Percentiles rank a stretch among this genome's conserved stretches.
These are phyloP conservation scores for Drosophila niveifrons DNA, from an alignment of 2,888 invertebrate genomes.

Conservation along the genomic window DNA sequence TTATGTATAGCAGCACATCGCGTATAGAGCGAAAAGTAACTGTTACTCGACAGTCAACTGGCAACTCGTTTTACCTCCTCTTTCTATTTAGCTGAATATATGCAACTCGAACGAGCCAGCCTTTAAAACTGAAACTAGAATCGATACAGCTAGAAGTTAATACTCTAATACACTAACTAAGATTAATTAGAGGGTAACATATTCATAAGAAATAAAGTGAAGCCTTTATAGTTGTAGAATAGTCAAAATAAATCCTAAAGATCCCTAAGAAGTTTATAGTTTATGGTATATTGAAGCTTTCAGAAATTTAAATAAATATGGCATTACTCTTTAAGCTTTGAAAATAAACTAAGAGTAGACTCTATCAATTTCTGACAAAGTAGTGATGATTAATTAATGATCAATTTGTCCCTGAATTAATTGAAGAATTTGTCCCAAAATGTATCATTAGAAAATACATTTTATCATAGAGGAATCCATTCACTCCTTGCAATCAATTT, in stretches of 20 bases:
- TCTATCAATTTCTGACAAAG: not conserved
- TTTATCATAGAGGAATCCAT: no score
- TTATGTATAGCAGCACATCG: conserved; percentile 21
- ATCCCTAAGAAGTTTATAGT: no score
- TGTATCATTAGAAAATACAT: no score
- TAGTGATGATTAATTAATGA: not conserved
- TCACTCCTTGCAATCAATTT: no score
- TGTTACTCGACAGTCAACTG: conserved; percentile 65
- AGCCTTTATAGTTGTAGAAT: no score
- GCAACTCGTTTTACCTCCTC: conserved; percentile 76
- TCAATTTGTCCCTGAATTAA: not conserved
- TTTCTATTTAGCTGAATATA: conserved; percentile 67
- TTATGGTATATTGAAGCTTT: no score
- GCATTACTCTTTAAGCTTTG: no score
- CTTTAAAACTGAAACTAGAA: conserved; percentile 6
- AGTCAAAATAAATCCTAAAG: no score
- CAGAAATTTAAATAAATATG: no score
- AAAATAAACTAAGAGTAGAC: no score
- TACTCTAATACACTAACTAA: conserved; percentile 26
- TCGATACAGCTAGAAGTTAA: conserved; percentile 1
- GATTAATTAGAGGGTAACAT: not conserved
- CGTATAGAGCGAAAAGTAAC: conserved; percentile 67
- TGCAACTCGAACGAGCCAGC: conserved; percentile 28
- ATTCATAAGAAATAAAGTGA: not conserved
- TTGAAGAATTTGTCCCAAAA: no score